Evolutionary conservation across 2,113 vertebrate species (phyloP).

Genomic region (Dicentrarchus labrax): DNA sequence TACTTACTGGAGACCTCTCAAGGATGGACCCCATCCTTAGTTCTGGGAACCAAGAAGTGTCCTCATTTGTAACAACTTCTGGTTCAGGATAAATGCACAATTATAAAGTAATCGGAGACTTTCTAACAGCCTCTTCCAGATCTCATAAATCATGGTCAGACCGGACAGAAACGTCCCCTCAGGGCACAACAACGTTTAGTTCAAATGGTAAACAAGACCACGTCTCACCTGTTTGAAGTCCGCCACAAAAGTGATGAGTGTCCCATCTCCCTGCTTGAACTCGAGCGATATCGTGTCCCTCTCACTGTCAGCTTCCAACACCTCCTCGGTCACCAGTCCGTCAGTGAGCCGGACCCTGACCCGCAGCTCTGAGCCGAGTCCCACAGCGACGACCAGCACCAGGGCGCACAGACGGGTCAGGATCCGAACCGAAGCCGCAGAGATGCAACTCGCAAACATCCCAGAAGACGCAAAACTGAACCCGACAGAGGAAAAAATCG

Average conservation of each 20-base stretch:
- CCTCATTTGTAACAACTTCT: neutral
- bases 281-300: slow-evolving; percentile 91
- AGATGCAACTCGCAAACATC: slow-evolving; percentile 79
- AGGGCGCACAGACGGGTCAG: slow-evolving; percentile 72
- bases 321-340: slow-evolving; percentile 93
- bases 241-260: slow-evolving; percentile 91
- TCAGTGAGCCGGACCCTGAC: slow-evolving; percentile 92
- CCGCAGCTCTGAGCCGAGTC: slow-evolving; percentile 87
- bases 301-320: slow-evolving; percentile 92
- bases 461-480: slow-evolving; percentile 70
- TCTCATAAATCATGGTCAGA: neutral
- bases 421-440: slow-evolving; percentile 65
- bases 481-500: slow-evolving; percentile 56
- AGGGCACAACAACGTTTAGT: neutral
- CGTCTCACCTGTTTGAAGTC: slow-evolving; percentile 94
- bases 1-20: neutral
- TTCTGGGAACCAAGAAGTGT: neutral
- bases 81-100: neutral
- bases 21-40: neutral
- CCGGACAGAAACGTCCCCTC: neutral
- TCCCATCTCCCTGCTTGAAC: slow-evolving; percentile 92
- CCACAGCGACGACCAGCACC: slow-evolving; percentile 62
- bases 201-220: neutral
- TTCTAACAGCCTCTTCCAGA: neutral
- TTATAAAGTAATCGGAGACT: neutral